Conservation (phyloP, 2,113 vertebrate species). For the Lagopus leucura region DNA sequence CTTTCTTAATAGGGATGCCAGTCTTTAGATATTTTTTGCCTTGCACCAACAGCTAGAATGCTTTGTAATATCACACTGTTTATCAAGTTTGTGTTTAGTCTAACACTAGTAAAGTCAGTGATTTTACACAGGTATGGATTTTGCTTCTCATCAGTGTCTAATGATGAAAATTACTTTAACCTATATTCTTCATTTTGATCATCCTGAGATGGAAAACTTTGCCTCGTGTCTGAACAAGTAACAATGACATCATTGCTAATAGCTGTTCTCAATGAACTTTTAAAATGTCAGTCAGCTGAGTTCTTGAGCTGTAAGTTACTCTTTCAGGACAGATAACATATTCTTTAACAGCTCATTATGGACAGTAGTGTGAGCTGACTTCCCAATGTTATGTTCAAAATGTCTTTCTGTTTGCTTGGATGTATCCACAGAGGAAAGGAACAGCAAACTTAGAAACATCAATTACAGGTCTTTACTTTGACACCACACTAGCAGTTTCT, state of each 20-base stretch:
- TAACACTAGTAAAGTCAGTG: neutral
- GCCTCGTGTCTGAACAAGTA: neutral
- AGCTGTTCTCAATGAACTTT: constrained; percentile 5
- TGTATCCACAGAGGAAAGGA: neutral
- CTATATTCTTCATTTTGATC: neutral
- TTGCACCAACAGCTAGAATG: neutral
- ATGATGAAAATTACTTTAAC: neutral
- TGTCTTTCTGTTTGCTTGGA: neutral
- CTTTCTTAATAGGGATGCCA: neutral
- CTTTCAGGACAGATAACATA: neutral
- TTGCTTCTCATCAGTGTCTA: neutral
- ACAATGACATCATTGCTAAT: neutral
- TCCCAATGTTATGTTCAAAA: neutral
- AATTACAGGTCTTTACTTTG: neutral
- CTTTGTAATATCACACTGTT: neutral
- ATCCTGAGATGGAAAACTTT: neutral
- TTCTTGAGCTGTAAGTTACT: neutral
- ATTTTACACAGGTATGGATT: neutral
- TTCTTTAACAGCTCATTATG: neutral
- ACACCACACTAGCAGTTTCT: neutral
- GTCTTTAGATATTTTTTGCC: neutral
- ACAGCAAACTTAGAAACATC: neutral
- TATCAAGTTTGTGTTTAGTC: neutral
- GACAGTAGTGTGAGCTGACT: neutral
- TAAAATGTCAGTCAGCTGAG: neutral